phyloP scores from a whole-genome alignment of 2,888 invertebrate genomes.

The Drosophila formosana region DNA sequence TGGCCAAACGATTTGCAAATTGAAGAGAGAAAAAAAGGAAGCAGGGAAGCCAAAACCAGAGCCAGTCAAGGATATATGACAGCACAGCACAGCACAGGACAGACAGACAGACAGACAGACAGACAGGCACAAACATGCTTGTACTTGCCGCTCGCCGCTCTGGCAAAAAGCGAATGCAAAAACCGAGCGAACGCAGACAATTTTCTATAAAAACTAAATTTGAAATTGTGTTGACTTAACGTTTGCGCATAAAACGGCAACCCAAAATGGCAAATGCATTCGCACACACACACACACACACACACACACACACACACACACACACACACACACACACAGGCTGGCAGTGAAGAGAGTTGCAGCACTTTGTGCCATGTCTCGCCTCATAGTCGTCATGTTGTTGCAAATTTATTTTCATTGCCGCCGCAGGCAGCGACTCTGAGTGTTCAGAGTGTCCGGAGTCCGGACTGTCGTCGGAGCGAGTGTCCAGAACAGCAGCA shows the following conservation, averaged over 20 bases:
- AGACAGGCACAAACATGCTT: constrained; percentile 8
- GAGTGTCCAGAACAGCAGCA: constrained; percentile 7
- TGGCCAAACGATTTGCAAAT: constrained; percentile 74
- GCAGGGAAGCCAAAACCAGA: constrained; percentile 17
- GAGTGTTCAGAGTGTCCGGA: constrained; percentile 25
- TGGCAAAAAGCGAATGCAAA: constrained; percentile 6
- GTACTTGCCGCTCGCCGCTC: too few relatives aligned
- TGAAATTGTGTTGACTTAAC: constrained; percentile 81
- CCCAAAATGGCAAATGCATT: constrained; percentile 71
- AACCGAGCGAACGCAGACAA: constrained; percentile 49
- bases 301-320: constrained; percentile 11
- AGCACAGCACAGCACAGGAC: too few relatives aligned
- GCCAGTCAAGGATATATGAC: constrained; percentile 37
- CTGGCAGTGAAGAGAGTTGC: constrained; percentile 16
- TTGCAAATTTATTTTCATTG: constrained; percentile 77
- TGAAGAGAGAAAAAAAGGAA: constrained; percentile 30
- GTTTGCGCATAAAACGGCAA: constrained; percentile 70
- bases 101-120: constrained; percentile 11
- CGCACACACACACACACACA: constrained; percentile 33
- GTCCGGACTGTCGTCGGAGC: not conserved
- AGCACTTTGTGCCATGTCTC: constrained; percentile 75
- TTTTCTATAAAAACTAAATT: constrained; percentile 77
- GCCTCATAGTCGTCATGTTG: constrained; percentile 76
- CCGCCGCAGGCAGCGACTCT: constrained; percentile 69
- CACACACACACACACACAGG: not conserved